phyloP scores from a whole-genome alignment of 2,888 invertebrate species.

The Omphaloscelis lunosa region DNA sequence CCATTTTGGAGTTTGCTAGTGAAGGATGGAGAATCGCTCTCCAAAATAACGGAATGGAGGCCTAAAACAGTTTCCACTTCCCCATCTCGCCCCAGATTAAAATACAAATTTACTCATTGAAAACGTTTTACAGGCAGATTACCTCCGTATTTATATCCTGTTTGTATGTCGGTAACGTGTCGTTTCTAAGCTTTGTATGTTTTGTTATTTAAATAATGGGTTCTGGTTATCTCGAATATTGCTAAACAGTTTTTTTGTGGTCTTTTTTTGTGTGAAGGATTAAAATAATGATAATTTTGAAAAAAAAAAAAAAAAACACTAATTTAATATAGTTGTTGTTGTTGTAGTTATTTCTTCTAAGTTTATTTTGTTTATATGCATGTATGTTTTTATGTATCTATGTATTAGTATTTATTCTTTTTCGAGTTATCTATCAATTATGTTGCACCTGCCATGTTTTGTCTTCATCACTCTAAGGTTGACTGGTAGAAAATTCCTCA shows the following conservation, averaged over 20 bases:
- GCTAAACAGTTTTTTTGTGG: neutral
- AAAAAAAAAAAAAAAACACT: neutral
- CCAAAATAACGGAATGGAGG: slow-evolving; percentile 59
- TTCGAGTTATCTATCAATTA: too few relatives aligned
- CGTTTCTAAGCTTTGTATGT: slow-evolving; percentile 38
- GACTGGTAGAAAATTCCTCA: too few relatives aligned
- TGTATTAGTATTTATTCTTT: too few relatives aligned
- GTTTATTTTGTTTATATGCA: too few relatives aligned
- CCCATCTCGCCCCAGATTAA: slow-evolving; percentile 77
- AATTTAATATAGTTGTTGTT: neutral
- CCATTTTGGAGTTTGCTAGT: slow-evolving; percentile 6
- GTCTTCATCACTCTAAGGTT: too few relatives aligned
- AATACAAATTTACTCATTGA: slow-evolving; percentile 86
- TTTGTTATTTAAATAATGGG: slow-evolving; percentile 36
- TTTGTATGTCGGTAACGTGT: slow-evolving; percentile 47
- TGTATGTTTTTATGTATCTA: too few relatives aligned
- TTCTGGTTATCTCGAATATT: slow-evolving; percentile 22
- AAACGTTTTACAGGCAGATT: slow-evolving; percentile 82
- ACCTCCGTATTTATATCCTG: slow-evolving; percentile 77
- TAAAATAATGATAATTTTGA: neutral
- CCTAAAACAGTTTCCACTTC: slow-evolving; percentile 64
- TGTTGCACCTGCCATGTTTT: too few relatives aligned
- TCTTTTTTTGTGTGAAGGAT: neutral
- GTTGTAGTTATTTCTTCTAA: too few relatives aligned
- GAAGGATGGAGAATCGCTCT: slow-evolving; percentile 29